These are phyloP conservation scores for Cremastobaeus sp. DNA, from an alignment of 2,888 invertebrate genomes.

Conservation along the genomic window DNA sequence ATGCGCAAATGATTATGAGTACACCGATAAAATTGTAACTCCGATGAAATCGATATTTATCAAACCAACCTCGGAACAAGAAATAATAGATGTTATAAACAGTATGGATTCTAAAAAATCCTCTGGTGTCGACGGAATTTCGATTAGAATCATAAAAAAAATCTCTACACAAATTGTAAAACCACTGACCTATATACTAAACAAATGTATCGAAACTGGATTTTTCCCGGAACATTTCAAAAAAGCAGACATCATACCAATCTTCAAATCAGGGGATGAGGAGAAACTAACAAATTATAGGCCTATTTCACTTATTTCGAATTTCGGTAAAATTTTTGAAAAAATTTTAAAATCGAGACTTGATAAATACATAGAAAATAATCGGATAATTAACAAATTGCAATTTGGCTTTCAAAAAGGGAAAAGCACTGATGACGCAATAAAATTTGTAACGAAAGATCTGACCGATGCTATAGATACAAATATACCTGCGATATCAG, in stretches of 20 bases:
- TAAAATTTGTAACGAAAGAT: background rate
- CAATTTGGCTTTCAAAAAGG: background rate
- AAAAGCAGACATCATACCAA: conserved; percentile 13
- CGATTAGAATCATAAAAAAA: background rate
- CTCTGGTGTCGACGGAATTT: conserved; percentile 3
- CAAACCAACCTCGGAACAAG: background rate
- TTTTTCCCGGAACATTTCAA: conserved; percentile 2
- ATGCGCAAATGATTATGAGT: no score
- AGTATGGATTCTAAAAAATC: conserved; percentile 3
- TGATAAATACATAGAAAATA: background rate
- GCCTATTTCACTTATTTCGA: no score
- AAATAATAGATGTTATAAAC: background rate
- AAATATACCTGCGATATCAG: background rate
- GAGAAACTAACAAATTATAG: conserved; percentile 2
- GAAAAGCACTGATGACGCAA: background rate
- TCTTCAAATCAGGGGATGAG: conserved; percentile 4
- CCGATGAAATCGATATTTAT: background rate
- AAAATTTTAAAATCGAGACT: background rate
- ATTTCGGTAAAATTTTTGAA: conserved; percentile 13
- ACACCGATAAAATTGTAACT: background rate
- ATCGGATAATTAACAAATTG: no score
- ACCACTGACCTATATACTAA: background rate
- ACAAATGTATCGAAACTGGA: conserved; percentile 4
- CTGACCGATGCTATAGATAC: background rate
- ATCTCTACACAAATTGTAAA: background rate